These are phyloP conservation scores for Seira ritae DNA, from an alignment of 2,888 invertebrate species.

Conservation along the genomic window DNA sequence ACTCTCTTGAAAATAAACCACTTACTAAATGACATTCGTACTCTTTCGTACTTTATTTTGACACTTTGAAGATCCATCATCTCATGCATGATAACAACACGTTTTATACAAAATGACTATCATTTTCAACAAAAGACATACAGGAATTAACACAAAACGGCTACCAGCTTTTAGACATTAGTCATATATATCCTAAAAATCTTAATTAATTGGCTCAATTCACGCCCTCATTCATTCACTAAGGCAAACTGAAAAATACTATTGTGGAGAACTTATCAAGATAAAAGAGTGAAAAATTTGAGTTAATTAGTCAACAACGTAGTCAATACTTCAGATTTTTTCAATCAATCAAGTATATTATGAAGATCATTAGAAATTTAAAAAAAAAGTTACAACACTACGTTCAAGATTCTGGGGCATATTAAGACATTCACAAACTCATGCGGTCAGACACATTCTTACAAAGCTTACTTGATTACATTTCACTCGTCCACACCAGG, in stretches of 20 bases:
- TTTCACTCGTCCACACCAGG: conserved; percentile 58
- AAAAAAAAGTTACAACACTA: no score
- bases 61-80: conserved; percentile 20
- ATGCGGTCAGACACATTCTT: background rate
- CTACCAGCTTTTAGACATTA: no score
- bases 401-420: no score
- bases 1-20: background rate
- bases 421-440: background rate
- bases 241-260: background rate
- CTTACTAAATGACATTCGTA: background rate
- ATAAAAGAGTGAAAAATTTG: no score
- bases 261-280: no score
- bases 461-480: background rate
- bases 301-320: no score
- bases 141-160: conserved; percentile 11
- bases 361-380: no score
- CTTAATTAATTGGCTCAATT: no score
- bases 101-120: conserved; percentile 22
- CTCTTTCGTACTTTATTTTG: background rate
- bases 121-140: conserved; percentile 7
- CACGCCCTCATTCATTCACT: no score
- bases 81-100: conserved; percentile 9
- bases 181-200: background rate
- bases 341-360: no score
- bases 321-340: no score